Base-by-base conservation (phyloP, 2,888 invertebrate species). In the Isotomurus palustris region DNA sequence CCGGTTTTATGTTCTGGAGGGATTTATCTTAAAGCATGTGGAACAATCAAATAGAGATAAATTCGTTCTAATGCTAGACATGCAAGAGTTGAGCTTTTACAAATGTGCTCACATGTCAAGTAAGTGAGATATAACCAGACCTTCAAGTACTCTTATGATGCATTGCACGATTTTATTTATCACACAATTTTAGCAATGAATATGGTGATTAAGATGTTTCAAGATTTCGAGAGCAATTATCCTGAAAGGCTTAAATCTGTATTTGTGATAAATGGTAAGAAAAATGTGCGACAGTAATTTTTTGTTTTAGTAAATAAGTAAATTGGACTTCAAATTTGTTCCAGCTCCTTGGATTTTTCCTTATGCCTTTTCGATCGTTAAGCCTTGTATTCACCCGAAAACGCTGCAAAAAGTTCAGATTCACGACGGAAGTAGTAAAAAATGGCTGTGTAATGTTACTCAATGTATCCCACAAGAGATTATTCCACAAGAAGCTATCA, bases 341-440 rank as follows among this genome's bases (percentile, higher is more conserved):
- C 6, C 44, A 47, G 47, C 47, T 25, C 47, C 47, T 6, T 47
- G 47, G 47, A 29, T 22, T 3, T 47, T 47, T 28, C 47, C 47
- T 8, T 47, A 47, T 28, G 47, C 47, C 6, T 47, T 47, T 47
- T 47, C 47, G 3, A n/a, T 47, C 5, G 27, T 28, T 3, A 47
- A 47, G 17, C 47, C 28, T 3, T 47, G 27, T 12, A 5, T 47
- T 5, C 12, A 27, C 8, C 8, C 47, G 17, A 47, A 47, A 17
- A 47, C 47, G 4, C 17, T 47, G 29, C 6, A 22, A 14, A 47
- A 47, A 47, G 17, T 47, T 17, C 24, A 28, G 28, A 27, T 47
- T 25, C 17, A 28, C 21, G 17, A 28, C 17, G 10, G n/a, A n/a
- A 28, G 17, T 10, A 25, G 17, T 6, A 28, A n/a, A 8, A 47